Evolutionary conservation across 1,140 invertebrate genomes (phyloP), one percentile per base, ranked within the genome.

Genomic region (Calycopis cecrops): DNA sequence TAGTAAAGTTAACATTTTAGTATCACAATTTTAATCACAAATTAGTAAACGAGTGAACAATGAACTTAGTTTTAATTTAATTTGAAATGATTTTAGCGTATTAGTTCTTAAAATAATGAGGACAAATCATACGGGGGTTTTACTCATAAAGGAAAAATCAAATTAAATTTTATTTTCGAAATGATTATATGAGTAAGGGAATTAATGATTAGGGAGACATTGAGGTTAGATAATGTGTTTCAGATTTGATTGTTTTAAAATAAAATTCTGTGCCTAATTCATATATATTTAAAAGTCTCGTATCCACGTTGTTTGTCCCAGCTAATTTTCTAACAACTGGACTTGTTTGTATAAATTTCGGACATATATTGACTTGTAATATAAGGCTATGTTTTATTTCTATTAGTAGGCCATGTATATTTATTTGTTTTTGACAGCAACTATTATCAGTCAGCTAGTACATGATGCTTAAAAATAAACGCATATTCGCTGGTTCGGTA

Each of bases 171-270:
- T 18, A 3, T 3, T 28, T 6, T 40, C 16, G 16, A 40, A 11
- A 44, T 44, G 40, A 16, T 8, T 44, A 16, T 44, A 16, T 44
- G 9, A 17, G 17, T 17, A 16, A 16, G 40, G 16, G 17, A 9
- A 44, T 44, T 4, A 44, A 44, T 44, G 40, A 44, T 16, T 16
- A 44, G 14, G 40, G 17, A 8, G 9, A 44, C 12, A 44, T 44
- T 16, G 9, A 44, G 21, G 21, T 28, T 44, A 44, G 40, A 9
- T 44, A 44, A 44, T 44, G 40, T 44, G 40, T 44, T 44, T 44
- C 40, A 44, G 40, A 44, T 16, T 16, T 16, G 9, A 44, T 44
- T 2, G 21, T 28, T 28, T 28, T 28, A 3, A 28, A n/a, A 28
- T 6, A 28, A 28, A 28, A 28, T 28, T 28, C 21, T 28, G 21